phyloP scores from a whole-genome alignment of 2,113 vertebrate genomes.

The Hippolais icterina region DNA sequence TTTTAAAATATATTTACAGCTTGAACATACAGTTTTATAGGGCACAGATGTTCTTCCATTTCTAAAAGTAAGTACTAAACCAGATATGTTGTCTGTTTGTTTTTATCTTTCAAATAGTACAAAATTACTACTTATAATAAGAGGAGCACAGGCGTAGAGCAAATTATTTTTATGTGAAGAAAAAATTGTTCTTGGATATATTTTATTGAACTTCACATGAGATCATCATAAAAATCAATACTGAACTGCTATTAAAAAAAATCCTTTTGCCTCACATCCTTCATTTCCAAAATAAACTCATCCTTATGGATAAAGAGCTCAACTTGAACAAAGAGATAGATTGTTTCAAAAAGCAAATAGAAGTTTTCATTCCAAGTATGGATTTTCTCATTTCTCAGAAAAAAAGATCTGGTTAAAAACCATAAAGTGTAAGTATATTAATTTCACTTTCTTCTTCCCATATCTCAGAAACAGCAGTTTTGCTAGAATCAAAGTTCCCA shows the following conservation, averaged over 20 bases:
- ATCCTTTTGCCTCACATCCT: not conserved
- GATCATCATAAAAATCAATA: not conserved
- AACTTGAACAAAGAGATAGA: not conserved
- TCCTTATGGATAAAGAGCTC: not conserved
- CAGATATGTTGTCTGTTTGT: not conserved
- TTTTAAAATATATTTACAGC: not conserved
- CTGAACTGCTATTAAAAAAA: not conserved
- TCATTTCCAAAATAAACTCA: not conserved
- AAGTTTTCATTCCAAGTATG: not conserved
- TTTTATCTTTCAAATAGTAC: not conserved
- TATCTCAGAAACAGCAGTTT: not conserved
- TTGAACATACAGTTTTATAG: not conserved
- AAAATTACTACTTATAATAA: not conserved
- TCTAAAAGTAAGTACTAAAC: not conserved
- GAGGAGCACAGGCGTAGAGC: rapidly evolving
- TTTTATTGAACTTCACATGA: not conserved
- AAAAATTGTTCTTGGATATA: not conserved
- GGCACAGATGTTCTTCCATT: not conserved
- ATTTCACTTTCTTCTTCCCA: not conserved
- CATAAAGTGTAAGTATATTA: not conserved
- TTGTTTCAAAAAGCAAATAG: not conserved
- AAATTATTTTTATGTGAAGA: not conserved
- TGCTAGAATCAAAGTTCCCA: not conserved
- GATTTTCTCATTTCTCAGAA: not conserved
- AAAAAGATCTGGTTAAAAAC: not conserved